These are phyloP conservation scores for Leptopilina clavipes DNA, from an alignment of 1,140 invertebrate genomes.

Conservation along the genomic window DNA sequence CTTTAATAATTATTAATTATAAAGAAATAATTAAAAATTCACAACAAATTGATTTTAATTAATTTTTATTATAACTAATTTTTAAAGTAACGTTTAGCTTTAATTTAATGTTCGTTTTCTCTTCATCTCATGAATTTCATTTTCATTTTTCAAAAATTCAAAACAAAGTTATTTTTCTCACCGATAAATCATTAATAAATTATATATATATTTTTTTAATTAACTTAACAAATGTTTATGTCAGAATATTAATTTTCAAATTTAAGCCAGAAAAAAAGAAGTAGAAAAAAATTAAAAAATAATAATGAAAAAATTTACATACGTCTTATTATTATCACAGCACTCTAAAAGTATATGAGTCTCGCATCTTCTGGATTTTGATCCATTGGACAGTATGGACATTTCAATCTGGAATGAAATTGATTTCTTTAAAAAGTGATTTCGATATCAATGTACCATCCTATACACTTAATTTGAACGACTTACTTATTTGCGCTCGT, in stretches of 20 bases:
- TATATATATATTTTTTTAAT: not conserved
- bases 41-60: too few relatives aligned
- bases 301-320: slow-evolving; percentile 46
- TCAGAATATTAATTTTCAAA: slow-evolving; percentile 24
- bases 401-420: slow-evolving; percentile 90
- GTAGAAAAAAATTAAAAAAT: slow-evolving; percentile 39
- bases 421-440: slow-evolving; percentile 68
- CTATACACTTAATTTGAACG: slow-evolving; percentile 51
- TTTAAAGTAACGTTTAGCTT: too few relatives aligned
- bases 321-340: slow-evolving; percentile 63
- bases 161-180: not conserved
- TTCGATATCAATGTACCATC: slow-evolving; percentile 59
- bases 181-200: slow-evolving; percentile 26
- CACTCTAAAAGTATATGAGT: slow-evolving; percentile 90
- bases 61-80: too few relatives aligned
- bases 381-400: slow-evolving; percentile 98
- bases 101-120: too few relatives aligned
- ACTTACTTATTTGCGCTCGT: slow-evolving; percentile 93
- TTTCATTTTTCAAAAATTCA: not conserved
- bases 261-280: slow-evolving; percentile 22
- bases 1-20: too few relatives aligned
- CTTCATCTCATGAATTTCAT: not conserved
- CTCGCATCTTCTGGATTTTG: slow-evolving; percentile 94
- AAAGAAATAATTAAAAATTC: too few relatives aligned
- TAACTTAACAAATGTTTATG: not conserved